Base-by-base conservation (phyloP, 2,888 invertebrate genomes). In the Philopedon plagiatum region DNA sequence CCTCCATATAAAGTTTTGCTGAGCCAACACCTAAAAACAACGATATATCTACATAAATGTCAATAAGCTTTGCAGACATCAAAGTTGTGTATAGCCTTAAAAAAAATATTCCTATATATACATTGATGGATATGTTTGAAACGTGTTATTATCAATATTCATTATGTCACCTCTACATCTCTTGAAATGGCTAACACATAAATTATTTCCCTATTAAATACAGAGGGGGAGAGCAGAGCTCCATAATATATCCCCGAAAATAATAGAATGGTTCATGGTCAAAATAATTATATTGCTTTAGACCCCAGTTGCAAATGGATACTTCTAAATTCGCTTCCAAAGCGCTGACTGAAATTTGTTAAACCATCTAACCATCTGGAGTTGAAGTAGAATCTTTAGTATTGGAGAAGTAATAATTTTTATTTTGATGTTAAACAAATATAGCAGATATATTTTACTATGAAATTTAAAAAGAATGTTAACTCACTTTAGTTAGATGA, bases 261-360 rank as follows among this genome's bases (percentile, higher is more conserved):
- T 78, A 78, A 79, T 76, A 76, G 76, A 78, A 62, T 54, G 61
- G 75, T 65, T 76, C 74, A 75, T 80, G 81, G 81, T 80, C 81
- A 79, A 80, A 81, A 82, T 82, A 82, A 83, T 83, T 82, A 82
- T 81, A 81, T 79, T 79, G 81, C 78, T 76, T 76, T 78, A 78
- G 79, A 78, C 73, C 78, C 64, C 70, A 76, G 72, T 75, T 77
- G 71, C 70, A 76, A 75, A 76, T 74, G 74, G 76, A 74, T 71
- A 75, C 71, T 73, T 57, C 54, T 63, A 32, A 76, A 76, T n/a
- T n/a, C n/a, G n/a, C n/a, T n/a, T n/a, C n/a, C n/a, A n/a, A n/a
- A n/a, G n/a, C n/a, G 79, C 29, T 18, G 15, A 15, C 77, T 76
- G 76, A 75, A 54, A 41, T 26, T 19, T 13, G 21, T 63, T 63